Conservation (phyloP, 2,888 invertebrate genomes). For the Omphaloscelis lunosa region DNA sequence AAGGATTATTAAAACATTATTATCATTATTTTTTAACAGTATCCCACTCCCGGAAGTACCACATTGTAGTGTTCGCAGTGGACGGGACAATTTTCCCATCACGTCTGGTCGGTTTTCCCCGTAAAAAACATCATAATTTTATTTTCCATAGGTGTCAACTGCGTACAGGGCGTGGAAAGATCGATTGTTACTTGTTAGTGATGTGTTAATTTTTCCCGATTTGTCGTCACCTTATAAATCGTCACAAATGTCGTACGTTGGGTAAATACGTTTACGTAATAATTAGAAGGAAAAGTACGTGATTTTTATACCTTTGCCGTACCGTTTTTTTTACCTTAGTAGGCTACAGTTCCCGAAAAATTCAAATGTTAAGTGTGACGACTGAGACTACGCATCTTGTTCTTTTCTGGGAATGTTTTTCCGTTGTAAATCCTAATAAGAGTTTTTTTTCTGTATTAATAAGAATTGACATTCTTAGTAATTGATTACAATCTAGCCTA, state of each 20-base stretch:
- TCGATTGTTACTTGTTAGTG: constrained; percentile 8
- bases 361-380: neutral
- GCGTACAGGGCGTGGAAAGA: constrained; percentile 20
- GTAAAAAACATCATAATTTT: constrained; percentile 10
- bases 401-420: neutral
- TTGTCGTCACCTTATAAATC: constrained; percentile 23
- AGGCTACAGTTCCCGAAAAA: constrained; percentile 17
- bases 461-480: too few relatives aligned
- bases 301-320: neutral
- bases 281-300: constrained; percentile 11
- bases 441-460: too few relatives aligned
- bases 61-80: neutral
- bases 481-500: too few relatives aligned
- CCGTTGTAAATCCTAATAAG: neutral
- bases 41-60: neutral
- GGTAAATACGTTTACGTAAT: constrained; percentile 16
- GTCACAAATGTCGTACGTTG: constrained; percentile 21
- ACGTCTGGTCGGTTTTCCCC: neutral
- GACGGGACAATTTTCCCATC: constrained; percentile 11
- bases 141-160: constrained; percentile 15
- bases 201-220: constrained; percentile 28
- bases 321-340: neutral
- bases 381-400: too few relatives aligned
- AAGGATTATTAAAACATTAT: neutral
- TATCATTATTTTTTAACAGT: neutral